Conservation (phyloP, 2,888 invertebrate genomes). For the Marronus borbonicus region DNA sequence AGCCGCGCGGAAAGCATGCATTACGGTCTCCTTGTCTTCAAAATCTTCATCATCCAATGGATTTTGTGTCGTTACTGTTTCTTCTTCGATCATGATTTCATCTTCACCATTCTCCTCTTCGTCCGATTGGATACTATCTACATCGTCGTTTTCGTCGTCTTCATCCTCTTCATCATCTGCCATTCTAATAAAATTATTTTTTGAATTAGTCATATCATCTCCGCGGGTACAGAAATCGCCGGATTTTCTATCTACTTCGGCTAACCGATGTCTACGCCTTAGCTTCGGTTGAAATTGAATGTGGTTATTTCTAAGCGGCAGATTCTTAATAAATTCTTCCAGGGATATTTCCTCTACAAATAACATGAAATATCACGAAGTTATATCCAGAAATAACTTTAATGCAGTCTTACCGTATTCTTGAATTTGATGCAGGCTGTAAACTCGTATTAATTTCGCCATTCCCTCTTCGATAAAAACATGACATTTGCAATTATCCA, state of each 20-base stretch:
- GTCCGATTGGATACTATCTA: constrained; percentile 50
- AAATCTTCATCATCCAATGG: neutral
- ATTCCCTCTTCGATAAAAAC: constrained; percentile 58
- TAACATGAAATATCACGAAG: neutral
- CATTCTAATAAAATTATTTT: neutral
- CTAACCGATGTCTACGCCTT: neutral
- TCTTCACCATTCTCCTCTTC: constrained; percentile 47
- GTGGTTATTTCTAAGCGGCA: constrained; percentile 42
- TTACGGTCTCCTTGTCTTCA: constrained; percentile 1
- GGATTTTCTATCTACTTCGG: neutral
- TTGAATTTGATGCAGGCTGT: constrained; percentile 20
- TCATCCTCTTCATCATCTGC: constrained; percentile 53
- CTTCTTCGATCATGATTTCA: constrained; percentile 54
- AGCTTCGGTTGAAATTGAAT: constrained; percentile 16
- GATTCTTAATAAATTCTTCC: constrained; percentile 50
- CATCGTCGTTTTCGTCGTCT: constrained; percentile 51
- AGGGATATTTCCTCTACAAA: constrained; percentile 50
- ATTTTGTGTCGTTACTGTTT: constrained; percentile 1
- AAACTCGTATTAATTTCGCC: constrained; percentile 55
- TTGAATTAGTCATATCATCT: neutral
- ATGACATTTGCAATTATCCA: constrained; percentile 62
- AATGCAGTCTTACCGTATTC: constrained; percentile 26
- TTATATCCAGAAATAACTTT: neutral
- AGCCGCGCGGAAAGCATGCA: constrained; percentile 18
- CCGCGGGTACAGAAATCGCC: neutral